Evolutionary conservation across 2,888 invertebrate species (phyloP), one percentile per base, ranked within the genome.

Genomic region (Rhingia campestris): DNA sequence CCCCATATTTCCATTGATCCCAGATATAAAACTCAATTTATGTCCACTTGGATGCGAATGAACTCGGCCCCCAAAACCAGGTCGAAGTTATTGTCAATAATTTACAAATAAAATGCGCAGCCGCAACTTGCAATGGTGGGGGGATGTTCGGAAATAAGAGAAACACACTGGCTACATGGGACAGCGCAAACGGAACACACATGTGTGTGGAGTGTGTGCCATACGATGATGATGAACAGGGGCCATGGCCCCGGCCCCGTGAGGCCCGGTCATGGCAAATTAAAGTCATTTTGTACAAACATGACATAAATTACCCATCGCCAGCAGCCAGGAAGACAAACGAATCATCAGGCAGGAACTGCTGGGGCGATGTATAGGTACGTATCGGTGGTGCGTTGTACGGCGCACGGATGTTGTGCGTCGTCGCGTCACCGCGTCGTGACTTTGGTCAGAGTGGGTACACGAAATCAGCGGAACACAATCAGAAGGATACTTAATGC

Each of bases 201-300:
- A 61, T 58, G 66, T 63, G 59, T 51, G 58, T 70, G 59, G 22
- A 22, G 22, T 70, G 59, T 63, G 56, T 61, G 54, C 69, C 81
- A 72, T 66, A 47, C 74, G 73, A 70, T 53, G 58, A 80, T 84
- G 84, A 81, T 81, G 76, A 76, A 81, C 75, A 81, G 85, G 75
- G 85, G 85, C 85, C 85, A 72, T 33, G 81, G 85, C 85, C 49
- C 47, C 22, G 14, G 47, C 49, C 85, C 69, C 85, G 32, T 72
- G 75, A 81, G 81, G 80, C 75, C 75, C 75, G 85, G 85, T 81
- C 85, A 85, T 72, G 85, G 85, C 85, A 85, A 85, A 85, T 85
- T 85, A 85, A 85, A 85, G 85, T 85, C 75, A 85, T 85, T 85
- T 85, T 85, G 81, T 80, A 72, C 85, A 85, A 85, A 85, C 85